These are phyloP conservation scores for Chironomus tentans DNA, from an alignment of 2,888 invertebrate genomes.

Conservation along the genomic window DNA sequence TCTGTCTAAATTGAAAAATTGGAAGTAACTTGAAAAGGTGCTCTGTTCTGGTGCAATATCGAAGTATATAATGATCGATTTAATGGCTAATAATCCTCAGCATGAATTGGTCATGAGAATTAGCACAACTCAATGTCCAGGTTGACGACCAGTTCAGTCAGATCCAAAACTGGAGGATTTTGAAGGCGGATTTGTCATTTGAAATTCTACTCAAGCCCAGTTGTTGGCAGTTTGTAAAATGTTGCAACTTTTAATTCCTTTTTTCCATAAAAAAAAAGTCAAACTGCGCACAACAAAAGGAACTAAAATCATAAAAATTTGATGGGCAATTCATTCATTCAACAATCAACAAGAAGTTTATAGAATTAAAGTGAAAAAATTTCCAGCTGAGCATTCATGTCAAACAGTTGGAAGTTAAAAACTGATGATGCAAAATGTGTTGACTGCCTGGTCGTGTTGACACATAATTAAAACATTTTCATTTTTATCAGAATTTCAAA, in stretches of 20 bases:
- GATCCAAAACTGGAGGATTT: too few species aligned
- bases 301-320: neutral
- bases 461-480: slow-evolving; percentile 7
- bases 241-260: too few species aligned
- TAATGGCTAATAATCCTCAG: neutral
- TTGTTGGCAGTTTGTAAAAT: neutral
- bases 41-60: neutral
- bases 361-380: neutral
- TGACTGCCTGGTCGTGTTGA: neutral
- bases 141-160: too few species aligned
- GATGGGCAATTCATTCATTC: neutral
- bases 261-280: neutral
- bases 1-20: neutral
- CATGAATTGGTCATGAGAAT: neutral
- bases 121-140: neutral
- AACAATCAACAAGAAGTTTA: neutral
- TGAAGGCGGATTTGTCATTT: neutral
- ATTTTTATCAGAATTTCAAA: slow-evolving; percentile 66
- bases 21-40: neutral
- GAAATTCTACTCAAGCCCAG: neutral
- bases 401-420: neutral
- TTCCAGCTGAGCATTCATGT: neutral
- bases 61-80: neutral
- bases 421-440: neutral
- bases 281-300: neutral